A percentile compares a stretch with the other conserved stretches of the same genome.
phyloP scores from a whole-genome alignment of 2,888 invertebrate species.

The Dioctria rufipes region DNA sequence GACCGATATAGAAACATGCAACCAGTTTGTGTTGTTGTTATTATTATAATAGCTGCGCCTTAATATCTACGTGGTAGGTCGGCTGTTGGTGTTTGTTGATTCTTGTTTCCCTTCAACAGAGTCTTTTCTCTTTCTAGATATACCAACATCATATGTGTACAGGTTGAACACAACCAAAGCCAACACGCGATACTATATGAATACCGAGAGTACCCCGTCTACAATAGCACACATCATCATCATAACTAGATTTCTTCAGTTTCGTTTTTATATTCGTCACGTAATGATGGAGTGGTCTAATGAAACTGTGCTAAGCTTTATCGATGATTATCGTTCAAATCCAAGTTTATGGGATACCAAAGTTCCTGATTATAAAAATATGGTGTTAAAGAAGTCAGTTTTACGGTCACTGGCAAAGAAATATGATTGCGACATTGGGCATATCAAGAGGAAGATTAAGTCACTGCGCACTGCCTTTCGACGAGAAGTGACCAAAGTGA shows the following conservation, averaged over 20 bases:
- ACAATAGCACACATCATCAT: background rate
- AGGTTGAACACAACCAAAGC: background rate
- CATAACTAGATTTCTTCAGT: background rate
- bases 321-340: constrained; percentile 34
- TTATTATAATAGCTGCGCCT: too few relatives aligned
- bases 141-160: background rate
- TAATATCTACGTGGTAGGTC: background rate
- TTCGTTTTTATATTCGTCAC: background rate
- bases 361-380: constrained; percentile 36
- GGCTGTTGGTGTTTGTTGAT: constrained; percentile 16
- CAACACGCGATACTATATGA: background rate
- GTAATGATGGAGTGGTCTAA: constrained; percentile 39
- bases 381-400: constrained; percentile 14
- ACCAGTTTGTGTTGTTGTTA: too few relatives aligned
- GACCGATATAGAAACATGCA: too few relatives aligned
- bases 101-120: constrained; percentile 44
- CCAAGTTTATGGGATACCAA: constrained; percentile 35
- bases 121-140: constrained; percentile 8
- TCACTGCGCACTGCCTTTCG: constrained; percentile 45
- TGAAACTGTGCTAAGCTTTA: constrained; percentile 36
- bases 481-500: constrained; percentile 35
- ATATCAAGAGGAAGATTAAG: constrained; percentile 43
- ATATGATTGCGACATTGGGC: constrained; percentile 24
- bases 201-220: background rate
- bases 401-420: constrained; percentile 20